phyloP scores from a whole-genome alignment of 2,113 vertebrate species.

The Gallinago undulata region DNA sequence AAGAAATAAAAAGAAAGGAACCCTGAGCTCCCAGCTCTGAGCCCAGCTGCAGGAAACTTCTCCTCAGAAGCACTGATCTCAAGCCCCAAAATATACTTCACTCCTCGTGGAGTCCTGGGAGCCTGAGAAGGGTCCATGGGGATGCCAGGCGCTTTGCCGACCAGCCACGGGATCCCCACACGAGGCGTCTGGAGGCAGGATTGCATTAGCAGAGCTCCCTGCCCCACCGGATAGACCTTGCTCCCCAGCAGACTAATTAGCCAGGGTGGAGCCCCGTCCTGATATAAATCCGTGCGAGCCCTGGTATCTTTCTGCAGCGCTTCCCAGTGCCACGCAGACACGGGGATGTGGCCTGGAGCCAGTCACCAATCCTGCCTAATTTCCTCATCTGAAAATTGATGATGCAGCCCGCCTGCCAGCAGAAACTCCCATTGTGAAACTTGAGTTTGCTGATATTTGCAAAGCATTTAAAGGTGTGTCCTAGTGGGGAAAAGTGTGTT shows the following conservation, averaged over 20 bases:
- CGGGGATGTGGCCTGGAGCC: background rate
- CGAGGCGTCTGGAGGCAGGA: background rate
- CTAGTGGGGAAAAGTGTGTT: background rate
- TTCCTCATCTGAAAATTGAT: conserved; percentile 57
- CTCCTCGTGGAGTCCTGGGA: background rate
- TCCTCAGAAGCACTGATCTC: background rate
- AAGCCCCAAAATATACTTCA: background rate
- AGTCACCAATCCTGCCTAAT: conserved; percentile 6
- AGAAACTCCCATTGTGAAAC: conserved; percentile 64
- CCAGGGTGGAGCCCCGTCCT: conserved; percentile 1
- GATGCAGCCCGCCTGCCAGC: conserved; percentile 32
- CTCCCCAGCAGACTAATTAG: conserved; percentile 15
- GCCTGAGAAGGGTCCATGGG: background rate
- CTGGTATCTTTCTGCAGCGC: background rate
- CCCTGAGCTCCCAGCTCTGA: background rate
- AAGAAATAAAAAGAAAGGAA: background rate
- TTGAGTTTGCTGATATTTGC: conserved; percentile 57
- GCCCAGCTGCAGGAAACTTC: background rate
- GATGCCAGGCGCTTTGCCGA: background rate
- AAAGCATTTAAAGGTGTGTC: conserved; percentile 52
- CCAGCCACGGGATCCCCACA: background rate
- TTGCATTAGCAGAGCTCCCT: background rate
- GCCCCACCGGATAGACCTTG: background rate
- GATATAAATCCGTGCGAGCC: background rate
- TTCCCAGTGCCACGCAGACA: background rate